Evolutionary conservation across 2,113 vertebrate genomes (phyloP).

Genomic region (Corydoras sp.): DNA sequence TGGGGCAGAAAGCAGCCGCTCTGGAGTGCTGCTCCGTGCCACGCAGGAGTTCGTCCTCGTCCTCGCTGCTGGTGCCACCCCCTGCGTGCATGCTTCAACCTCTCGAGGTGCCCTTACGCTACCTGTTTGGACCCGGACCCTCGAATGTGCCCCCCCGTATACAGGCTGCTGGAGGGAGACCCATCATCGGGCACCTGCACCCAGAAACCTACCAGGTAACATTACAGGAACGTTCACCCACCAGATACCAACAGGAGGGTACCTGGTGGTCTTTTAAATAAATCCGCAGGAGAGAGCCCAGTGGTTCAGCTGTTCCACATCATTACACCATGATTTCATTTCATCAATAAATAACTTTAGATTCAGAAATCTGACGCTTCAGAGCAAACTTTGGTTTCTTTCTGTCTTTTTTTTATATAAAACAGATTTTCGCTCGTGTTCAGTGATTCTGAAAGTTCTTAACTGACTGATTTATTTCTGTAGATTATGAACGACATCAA

Average conservation of each 20-base stretch:
- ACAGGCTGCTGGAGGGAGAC: conserved; percentile 61
- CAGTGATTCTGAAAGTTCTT: no score
- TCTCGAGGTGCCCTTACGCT: conserved; percentile 66
- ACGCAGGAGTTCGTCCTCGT: conserved; percentile 53
- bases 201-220: conserved; percentile 84
- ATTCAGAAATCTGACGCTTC: no score
- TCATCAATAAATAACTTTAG: no score
- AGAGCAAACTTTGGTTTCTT: no score
- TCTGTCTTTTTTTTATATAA: background rate
- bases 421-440: background rate
- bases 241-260: no score
- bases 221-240: background rate
- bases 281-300: no score
- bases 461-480: background rate
- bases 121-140: conserved; percentile 87
- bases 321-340: no score
- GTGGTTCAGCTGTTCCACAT: no score
- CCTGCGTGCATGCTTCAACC: conserved; percentile 74
- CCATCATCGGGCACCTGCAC: conserved; percentile 82
- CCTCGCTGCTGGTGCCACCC: conserved; percentile 65
- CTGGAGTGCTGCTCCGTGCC: conserved; percentile 45
- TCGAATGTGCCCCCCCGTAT: conserved; percentile 77
- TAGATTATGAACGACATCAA: conserved; percentile 97
- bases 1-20: conserved; percentile 54
- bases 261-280: no score